Conservation (phyloP, 2,113 vertebrate species). For the Sinocyclocheilus anophthalmus region DNA sequence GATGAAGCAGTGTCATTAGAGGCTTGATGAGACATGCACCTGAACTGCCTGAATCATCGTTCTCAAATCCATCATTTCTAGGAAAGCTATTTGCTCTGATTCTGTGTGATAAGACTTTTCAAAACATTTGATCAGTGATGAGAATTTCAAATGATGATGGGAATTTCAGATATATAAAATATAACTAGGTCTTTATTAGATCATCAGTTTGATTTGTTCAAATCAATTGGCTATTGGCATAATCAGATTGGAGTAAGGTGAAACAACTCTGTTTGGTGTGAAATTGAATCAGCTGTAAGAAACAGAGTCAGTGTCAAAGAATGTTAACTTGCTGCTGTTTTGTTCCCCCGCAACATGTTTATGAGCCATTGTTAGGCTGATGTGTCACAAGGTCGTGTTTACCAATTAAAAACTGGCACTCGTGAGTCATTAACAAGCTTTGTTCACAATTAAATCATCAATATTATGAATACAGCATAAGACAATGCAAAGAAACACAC, state of each 20-base stretch:
- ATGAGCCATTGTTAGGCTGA: background rate
- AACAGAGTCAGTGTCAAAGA: no score
- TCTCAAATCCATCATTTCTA: background rate
- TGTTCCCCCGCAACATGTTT: background rate
- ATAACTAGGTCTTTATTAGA: background rate
- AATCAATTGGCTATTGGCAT: background rate
- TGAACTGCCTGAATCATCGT: background rate
- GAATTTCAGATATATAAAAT: background rate
- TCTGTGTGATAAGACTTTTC: conserved; percentile 5
- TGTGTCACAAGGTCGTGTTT: background rate
- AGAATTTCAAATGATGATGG: background rate
- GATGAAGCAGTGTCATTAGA: conserved; percentile 19
- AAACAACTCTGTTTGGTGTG: background rate
- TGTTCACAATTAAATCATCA: background rate
- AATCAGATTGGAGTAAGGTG: background rate
- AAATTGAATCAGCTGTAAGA: background rate
- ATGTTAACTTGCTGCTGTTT: background rate
- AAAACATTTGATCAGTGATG: background rate
- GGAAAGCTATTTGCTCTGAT: background rate
- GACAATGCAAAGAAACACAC: background rate
- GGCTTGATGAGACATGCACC: conserved; percentile 23
- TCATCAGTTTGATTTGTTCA: background rate
- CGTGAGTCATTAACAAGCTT: conserved; percentile 24
- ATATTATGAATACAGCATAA: background rate
- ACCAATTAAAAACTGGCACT: conserved; percentile 7